Percentiles rank a stretch among this genome's conserved stretches.
Evolutionary conservation across 1,140 invertebrate species (phyloP).

Genomic region (Pteromalus puparum): DNA sequence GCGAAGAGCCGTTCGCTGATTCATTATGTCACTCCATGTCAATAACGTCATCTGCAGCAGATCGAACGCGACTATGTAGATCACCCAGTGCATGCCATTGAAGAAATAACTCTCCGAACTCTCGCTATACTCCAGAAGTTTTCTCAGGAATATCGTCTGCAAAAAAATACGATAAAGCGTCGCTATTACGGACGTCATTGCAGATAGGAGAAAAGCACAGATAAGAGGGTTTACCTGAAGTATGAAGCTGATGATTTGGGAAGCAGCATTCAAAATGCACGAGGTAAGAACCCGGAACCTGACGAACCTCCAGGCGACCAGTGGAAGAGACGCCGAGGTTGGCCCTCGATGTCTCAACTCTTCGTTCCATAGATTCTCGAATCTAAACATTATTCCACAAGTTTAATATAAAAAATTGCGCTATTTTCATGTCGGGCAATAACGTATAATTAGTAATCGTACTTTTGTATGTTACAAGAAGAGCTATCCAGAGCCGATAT

Average conservation of each 20-base stretch:
- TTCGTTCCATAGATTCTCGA: slow-evolving; percentile 75
- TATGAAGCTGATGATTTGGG: slow-evolving; percentile 78
- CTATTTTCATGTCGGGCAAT: neutral
- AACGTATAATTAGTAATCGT: slow-evolving; percentile 6
- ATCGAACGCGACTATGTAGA: slow-evolving; percentile 76
- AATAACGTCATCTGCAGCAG: slow-evolving; percentile 77
- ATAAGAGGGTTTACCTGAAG: slow-evolving; percentile 76
- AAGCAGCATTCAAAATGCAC: slow-evolving; percentile 74
- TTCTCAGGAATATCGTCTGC: slow-evolving; percentile 78
- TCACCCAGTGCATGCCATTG: slow-evolving; percentile 76
- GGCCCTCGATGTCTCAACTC: slow-evolving; percentile 81
- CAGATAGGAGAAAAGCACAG: neutral
- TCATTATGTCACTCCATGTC: slow-evolving; percentile 79
- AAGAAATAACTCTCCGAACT: slow-evolving; percentile 64
- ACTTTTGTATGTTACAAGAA: slow-evolving; percentile 73
- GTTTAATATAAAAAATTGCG: neutral
- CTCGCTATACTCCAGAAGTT: slow-evolving; percentile 76
- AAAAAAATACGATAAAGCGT: slow-evolving; percentile 51
- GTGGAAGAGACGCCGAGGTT: slow-evolving; percentile 74
- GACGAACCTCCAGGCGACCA: slow-evolving; percentile 77
- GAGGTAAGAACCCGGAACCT: slow-evolving; percentile 76
- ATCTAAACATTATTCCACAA: slow-evolving; percentile 58
- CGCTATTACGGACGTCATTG: neutral
- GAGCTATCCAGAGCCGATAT: slow-evolving; percentile 76
- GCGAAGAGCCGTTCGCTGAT: slow-evolving; percentile 79